These are phyloP conservation scores for Scaptomyza tumidula DNA, from an alignment of 2,888 invertebrate species.

Conservation along the genomic window DNA sequence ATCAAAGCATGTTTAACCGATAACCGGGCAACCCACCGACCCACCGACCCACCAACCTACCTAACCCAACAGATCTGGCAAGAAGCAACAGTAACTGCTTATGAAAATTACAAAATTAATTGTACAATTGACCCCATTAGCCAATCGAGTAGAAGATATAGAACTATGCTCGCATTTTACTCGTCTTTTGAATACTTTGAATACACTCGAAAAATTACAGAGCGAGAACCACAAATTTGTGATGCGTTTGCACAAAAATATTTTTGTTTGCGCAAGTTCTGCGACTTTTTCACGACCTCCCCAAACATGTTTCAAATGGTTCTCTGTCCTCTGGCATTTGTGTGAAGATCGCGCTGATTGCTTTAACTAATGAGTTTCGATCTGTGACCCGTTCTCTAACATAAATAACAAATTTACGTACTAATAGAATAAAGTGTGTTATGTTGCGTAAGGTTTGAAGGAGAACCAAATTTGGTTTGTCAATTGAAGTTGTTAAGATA, in stretches of 20 bases:
- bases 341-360: constrained; percentile 49
- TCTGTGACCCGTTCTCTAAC: constrained; percentile 47
- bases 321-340: background rate
- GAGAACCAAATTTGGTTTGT: background rate
- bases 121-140: constrained; percentile 69
- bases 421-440: background rate
- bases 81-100: constrained; percentile 34
- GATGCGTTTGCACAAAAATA: constrained; percentile 26
- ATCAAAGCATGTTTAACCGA: constrained; percentile 12
- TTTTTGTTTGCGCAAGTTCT: constrained; percentile 40
- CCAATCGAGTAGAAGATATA: constrained; percentile 32
- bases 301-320: constrained; percentile 23
- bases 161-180: constrained; percentile 28
- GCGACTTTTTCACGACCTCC: constrained; percentile 48
- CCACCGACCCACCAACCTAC: constrained; percentile 9
- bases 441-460: constrained; percentile 8
- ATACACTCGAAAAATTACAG: constrained; percentile 16
- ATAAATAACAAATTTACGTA: constrained; percentile 25
- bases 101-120: constrained; percentile 64
- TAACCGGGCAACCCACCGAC: background rate
- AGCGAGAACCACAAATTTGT: constrained; percentile 33
- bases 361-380: constrained; percentile 51
- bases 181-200: constrained; percentile 27
- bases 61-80: constrained; percentile 19
- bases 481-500: background rate